phyloP scores from a whole-genome alignment of 2,888 invertebrate genomes.

The Campoplex nolae region DNA sequence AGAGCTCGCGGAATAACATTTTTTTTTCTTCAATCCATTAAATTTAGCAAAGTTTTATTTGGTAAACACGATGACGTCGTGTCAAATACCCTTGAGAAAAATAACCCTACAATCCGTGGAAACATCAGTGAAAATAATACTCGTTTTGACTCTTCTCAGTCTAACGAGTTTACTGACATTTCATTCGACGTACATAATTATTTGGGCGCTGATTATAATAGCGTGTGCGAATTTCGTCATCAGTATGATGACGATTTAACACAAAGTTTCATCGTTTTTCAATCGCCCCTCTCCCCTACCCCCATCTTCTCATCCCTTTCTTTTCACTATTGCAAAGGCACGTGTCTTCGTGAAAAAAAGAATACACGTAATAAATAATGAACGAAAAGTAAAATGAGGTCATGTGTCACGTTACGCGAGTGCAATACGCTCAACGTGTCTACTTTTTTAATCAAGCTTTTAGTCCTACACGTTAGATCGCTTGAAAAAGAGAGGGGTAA shows the following conservation, averaged over 20 bases:
- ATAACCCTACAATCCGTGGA: constrained; percentile 68
- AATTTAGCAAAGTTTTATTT: constrained; percentile 6
- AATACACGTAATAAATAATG: constrained; percentile 23
- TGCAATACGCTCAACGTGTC: neutral
- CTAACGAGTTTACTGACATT: constrained; percentile 72
- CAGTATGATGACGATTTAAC: constrained; percentile 58
- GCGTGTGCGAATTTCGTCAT: constrained; percentile 64
- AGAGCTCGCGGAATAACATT: neutral
- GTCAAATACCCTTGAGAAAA: constrained; percentile 35
- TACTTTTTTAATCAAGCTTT: constrained; percentile 29
- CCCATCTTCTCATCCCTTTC: neutral
- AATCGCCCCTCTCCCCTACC: neutral
- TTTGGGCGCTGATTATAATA: constrained; percentile 70
- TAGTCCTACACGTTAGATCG: constrained; percentile 14
- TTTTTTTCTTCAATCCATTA: neutral
- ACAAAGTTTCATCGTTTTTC: neutral
- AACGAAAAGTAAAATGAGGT: constrained; percentile 13
- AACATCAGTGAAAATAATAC: constrained; percentile 70
- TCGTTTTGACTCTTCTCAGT: constrained; percentile 70
- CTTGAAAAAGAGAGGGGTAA: neutral
- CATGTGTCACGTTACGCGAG: constrained; percentile 17
- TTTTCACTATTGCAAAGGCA: neutral
- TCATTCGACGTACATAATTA: constrained; percentile 71
- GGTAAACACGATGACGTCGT: constrained; percentile 27
- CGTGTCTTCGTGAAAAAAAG: constrained; percentile 19